Evolutionary conservation across 2,888 invertebrate genomes (phyloP).

Genomic region (Gerosis bhagava): DNA sequence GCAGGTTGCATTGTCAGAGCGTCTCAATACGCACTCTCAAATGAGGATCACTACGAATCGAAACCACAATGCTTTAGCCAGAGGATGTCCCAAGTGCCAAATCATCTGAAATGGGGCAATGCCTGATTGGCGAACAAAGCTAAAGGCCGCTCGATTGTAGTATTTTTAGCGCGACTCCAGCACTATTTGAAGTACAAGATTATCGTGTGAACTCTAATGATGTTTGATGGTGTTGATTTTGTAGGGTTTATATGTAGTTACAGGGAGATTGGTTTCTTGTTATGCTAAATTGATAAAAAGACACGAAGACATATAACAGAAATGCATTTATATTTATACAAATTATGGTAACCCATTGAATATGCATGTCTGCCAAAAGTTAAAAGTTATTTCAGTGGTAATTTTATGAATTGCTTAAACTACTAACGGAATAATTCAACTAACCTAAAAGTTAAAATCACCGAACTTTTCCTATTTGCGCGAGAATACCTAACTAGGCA

Average conservation of each 20-base stretch:
- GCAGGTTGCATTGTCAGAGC: neutral
- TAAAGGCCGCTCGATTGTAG: conserved; percentile 26
- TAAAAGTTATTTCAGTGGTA: too few species aligned
- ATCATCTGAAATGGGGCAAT: conserved; percentile 41
- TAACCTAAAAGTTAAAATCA: neutral
- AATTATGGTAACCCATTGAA: too few species aligned
- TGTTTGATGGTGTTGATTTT: too few species aligned
- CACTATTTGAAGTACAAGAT: conserved; percentile 1
- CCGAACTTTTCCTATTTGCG: neutral
- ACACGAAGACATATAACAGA: too few species aligned
- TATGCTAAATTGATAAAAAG: too few species aligned
- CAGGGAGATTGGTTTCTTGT: too few species aligned
- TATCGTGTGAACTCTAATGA: too few species aligned
- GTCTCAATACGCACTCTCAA: conserved; percentile 4
- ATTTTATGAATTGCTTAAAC: too few species aligned
- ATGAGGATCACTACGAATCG: neutral
- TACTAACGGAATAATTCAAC: too few species aligned
- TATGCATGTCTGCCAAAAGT: too few species aligned
- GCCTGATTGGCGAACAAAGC: conserved; percentile 64
- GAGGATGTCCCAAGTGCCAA: conserved; percentile 57
- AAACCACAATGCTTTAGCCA: conserved; percentile 36
- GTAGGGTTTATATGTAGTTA: too few species aligned
- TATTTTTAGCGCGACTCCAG: conserved; percentile 12
- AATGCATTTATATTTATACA: too few species aligned
- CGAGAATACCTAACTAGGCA: neutral